Evolutionary conservation across 1,140 invertebrate species (phyloP), one percentile per base, ranked within the genome.

Genomic region (Spodoptera litura): DNA sequence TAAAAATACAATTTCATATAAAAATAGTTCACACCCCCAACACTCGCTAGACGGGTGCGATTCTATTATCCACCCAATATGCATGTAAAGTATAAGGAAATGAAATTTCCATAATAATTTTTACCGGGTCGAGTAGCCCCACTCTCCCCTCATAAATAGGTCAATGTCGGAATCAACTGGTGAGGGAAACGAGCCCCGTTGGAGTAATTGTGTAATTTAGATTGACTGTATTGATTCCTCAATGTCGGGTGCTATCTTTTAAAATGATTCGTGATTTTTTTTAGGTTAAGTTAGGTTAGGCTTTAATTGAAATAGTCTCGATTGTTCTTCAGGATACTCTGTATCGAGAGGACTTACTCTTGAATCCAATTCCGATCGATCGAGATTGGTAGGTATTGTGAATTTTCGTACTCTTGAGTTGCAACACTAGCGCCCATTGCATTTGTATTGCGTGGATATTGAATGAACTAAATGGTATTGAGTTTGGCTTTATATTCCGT

Each of bases 121-220:
- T 82, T 78, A 82, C 68, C 58, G 44, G 44, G 53, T 51, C 44
- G 64, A 71, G 56, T n/a, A 9, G 74, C 70, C 73, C 52, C 13
- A 3, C 56, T 77, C 59, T 38, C 74, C 55, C 62, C 56, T 59
- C 35, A 62, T n/a, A n/a, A 59, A 44, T 84, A 58, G 85, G 85
- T 86, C 85, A 86, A 86, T 86, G 85, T 86, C 80, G 78, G 80
- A 85, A 86, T 88, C 87, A 89, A 88, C 87, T 83, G 83, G 85
- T 85, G 79, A 74, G 72, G 38, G 58, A 52, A 25, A 52, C 10
- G 58, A 58, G 55, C 38, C 13, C 9, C 55, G 15, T 72, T 3
- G 53, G 49, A 64, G 56, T 83, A 82, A 85, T 88, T 84, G 80
- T 82, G 61, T 68, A 81, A 85, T 87, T 85, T 80, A 78, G 52